Percentiles rank a stretch among this genome's conserved stretches.
Evolutionary conservation across 2,113 vertebrate species (phyloP).

Genomic region (Sigmodon hispidus): DNA sequence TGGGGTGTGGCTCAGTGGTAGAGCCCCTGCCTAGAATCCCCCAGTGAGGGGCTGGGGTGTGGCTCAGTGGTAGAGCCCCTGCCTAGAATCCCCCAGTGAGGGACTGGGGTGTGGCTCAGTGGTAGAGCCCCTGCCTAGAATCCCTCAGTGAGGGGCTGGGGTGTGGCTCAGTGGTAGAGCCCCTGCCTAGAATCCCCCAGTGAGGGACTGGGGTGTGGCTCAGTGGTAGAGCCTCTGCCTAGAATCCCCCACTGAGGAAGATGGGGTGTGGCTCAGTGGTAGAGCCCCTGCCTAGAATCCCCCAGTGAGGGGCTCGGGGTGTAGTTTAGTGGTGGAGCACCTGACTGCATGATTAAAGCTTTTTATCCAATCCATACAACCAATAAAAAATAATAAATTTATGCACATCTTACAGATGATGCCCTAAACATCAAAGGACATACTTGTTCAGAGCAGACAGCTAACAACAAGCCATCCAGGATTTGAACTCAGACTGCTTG

Average conservation of each 20-base stretch:
- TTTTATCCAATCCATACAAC: neutral
- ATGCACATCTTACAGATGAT: neutral
- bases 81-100: too few species aligned
- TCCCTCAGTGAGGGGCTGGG: too few species aligned
- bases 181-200: too few species aligned
- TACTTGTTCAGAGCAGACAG: neutral
- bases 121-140: neutral
- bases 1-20: neutral
- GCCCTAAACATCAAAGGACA: neutral
- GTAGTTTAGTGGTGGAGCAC: neutral
- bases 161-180: neutral
- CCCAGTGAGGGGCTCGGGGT: too few species aligned
- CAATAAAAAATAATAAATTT: neutral
- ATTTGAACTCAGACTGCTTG: neutral
- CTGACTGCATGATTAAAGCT: neutral
- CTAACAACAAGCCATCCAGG: neutral
- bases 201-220: neutral
- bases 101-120: neutral
- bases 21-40: neutral
- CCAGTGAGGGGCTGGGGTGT: too few species aligned
- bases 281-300: neutral
- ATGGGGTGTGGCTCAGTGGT: neutral
- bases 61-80: neutral
- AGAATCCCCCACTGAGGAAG: too few species aligned
- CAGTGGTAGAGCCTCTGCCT: neutral